Percentiles rank a stretch among this genome's conserved stretches.
phyloP scores from a whole-genome alignment of 1,140 invertebrate genomes.

The Uloborus diversus region DNA sequence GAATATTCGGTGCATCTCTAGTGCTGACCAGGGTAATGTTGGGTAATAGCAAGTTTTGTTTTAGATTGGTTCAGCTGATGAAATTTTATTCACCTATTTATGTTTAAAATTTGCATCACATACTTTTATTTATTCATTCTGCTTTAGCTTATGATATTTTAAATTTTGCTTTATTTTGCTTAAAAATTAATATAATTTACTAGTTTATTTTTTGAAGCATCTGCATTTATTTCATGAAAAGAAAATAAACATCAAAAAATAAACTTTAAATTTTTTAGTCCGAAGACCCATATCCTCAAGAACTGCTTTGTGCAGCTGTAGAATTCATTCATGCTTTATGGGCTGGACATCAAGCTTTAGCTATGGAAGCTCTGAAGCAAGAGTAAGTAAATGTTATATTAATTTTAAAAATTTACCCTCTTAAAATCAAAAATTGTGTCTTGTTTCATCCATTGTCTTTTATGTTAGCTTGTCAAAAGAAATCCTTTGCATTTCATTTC shows the following conservation, averaged over 20 bases:
- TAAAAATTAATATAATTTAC: not conserved
- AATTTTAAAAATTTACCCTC: not conserved
- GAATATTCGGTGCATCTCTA: too few species aligned
- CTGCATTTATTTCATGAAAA: not conserved
- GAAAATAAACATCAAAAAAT: not conserved
- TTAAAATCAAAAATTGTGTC: not conserved
- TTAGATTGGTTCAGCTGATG: too few species aligned
- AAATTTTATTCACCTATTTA: too few species aligned
- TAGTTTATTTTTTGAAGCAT: not conserved
- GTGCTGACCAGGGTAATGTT: too few species aligned
- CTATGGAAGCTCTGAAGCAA: constrained; percentile 59
- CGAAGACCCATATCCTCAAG: constrained; percentile 58
- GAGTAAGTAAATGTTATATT: constrained; percentile 11
- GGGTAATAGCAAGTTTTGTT: too few species aligned
- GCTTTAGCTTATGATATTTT: too few species aligned
- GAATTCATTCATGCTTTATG: constrained; percentile 66
- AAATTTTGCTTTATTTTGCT: not conserved
- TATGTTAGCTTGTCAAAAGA: not conserved
- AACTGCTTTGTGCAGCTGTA: constrained; percentile 64
- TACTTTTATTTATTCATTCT: too few species aligned
- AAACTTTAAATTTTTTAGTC: constrained; percentile 7
- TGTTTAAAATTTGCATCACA: too few species aligned
- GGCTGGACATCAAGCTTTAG: constrained; percentile 61
- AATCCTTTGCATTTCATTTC: not conserved
- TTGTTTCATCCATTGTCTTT: not conserved